Conservation (phyloP, 2,888 invertebrate genomes). For the Ligdia adustata region DNA sequence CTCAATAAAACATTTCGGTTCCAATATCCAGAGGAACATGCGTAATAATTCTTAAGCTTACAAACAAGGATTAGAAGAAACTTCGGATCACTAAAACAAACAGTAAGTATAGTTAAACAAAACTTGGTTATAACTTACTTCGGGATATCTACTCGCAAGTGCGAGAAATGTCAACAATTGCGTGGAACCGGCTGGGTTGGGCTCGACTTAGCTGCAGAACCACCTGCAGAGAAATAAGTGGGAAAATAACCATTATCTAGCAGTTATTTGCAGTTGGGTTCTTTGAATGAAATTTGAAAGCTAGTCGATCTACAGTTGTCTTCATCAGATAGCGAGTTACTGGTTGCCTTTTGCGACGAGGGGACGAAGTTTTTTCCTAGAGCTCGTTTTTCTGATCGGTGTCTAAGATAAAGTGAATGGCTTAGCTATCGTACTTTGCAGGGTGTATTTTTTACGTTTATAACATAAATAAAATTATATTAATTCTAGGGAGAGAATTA, state of each 20-base stretch:
- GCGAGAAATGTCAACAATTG: constrained; percentile 44
- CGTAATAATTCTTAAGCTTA: constrained; percentile 1
- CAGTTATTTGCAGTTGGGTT: background rate
- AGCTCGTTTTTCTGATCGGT: constrained; percentile 1
- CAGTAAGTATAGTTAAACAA: constrained; percentile 1
- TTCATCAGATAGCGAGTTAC: constrained; percentile 2
- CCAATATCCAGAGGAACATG: background rate
- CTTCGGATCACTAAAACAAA: constrained; percentile 7
- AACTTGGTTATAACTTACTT: constrained; percentile 46
- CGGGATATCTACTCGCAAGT: constrained; percentile 55
- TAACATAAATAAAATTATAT: too few species aligned
- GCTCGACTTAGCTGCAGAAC: constrained; percentile 34
- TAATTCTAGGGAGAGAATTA: too few species aligned
- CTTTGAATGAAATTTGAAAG: constrained; percentile 1
- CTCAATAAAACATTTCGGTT: background rate
- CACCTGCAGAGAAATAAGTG: constrained; percentile 45
- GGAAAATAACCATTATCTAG: too few species aligned
- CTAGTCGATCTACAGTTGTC: constrained; percentile 2
- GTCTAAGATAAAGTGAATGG: background rate
- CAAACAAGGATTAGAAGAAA: background rate
- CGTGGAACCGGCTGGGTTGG: constrained; percentile 36
- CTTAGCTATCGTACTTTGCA: background rate
- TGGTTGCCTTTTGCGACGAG: background rate
- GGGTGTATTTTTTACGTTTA: too few species aligned
- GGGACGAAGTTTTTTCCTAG: background rate